Percentiles rank a stretch among this genome's conserved stretches.
These are phyloP conservation scores for Asarcornis scutulata DNA, from an alignment of 2,113 vertebrate species.

Conservation along the genomic window DNA sequence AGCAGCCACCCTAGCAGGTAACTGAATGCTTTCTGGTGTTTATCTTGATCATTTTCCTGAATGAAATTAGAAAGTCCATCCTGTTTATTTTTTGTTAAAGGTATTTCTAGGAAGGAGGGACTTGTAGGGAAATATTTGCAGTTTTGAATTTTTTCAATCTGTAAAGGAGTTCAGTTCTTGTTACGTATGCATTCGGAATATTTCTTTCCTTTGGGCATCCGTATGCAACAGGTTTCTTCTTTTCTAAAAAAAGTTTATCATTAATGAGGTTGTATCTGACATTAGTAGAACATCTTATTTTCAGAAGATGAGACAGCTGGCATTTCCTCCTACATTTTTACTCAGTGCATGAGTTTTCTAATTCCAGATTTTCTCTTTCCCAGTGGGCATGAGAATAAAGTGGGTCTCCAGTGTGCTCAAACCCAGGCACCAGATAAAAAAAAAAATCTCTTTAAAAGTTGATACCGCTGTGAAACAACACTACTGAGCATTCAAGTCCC, in stretches of 20 bases:
- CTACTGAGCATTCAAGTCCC: neutral
- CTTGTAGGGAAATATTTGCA: neutral
- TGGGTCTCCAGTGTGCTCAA: neutral
- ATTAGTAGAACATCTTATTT: neutral
- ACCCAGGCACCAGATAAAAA: neutral
- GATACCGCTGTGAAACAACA: neutral
- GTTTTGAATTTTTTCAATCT: neutral
- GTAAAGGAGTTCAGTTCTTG: neutral
- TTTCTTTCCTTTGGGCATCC: neutral
- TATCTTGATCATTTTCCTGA: neutral
- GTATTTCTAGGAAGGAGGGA: neutral
- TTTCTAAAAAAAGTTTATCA: neutral
- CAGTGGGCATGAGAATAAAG: neutral
- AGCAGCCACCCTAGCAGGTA: conserved; percentile 94
- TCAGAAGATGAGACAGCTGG: neutral
- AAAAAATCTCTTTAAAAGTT: neutral
- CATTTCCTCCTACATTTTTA: neutral
- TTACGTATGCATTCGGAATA: neutral
- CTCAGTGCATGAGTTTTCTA: neutral
- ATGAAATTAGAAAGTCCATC: neutral
- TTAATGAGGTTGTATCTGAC: neutral
- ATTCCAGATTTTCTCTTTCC: neutral
- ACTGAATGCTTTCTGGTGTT: neutral
- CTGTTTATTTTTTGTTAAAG: neutral
- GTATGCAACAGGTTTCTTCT: neutral